Evolutionary conservation across 2,797 vertebrate species (phyloP).

Genomic region (Anguilla obscura): DNA sequence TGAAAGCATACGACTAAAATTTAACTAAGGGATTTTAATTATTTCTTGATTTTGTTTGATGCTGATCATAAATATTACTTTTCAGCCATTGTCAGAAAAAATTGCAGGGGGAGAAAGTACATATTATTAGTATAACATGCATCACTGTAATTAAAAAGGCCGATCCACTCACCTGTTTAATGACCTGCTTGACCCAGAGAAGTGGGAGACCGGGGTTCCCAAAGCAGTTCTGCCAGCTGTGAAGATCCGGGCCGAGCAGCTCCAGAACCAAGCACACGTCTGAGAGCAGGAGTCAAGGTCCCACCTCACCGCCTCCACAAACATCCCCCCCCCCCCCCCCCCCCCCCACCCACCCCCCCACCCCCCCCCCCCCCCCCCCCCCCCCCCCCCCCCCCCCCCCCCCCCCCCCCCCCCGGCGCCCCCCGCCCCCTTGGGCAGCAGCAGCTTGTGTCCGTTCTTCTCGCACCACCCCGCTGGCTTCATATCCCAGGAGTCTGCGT

Average conservation of each 20-base stretch:
- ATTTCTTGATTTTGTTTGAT: too few relatives aligned
- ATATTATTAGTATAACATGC: neutral
- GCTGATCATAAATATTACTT: too few relatives aligned
- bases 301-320: neutral
- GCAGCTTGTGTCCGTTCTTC: slow-evolving; percentile 77
- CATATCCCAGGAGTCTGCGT: slow-evolving; percentile 79
- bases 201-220: slow-evolving; percentile 69
- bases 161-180: slow-evolving; percentile 73
- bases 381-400: neutral
- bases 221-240: slow-evolving; percentile 70
- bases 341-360: too few relatives aligned
- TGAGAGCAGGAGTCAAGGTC: slow-evolving; percentile 56
- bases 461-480: slow-evolving; percentile 83
- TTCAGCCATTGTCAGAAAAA: neutral
- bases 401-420: too few relatives aligned
- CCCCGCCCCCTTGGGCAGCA: slow-evolving; percentile 72
- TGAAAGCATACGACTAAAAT: neutral
- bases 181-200: slow-evolving; percentile 74
- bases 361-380: slow-evolving; percentile 65
- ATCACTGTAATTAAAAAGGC: neutral
- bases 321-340: neutral
- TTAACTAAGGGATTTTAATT: neutral
- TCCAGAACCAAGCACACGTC: slow-evolving; percentile 84
- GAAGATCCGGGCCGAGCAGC: slow-evolving; percentile 79
- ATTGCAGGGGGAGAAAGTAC: neutral